A percentile compares a stretch with the other conserved stretches of the same genome.
Conservation (phyloP, 2,888 invertebrate genomes). For the Nysson spinosus region DNA sequence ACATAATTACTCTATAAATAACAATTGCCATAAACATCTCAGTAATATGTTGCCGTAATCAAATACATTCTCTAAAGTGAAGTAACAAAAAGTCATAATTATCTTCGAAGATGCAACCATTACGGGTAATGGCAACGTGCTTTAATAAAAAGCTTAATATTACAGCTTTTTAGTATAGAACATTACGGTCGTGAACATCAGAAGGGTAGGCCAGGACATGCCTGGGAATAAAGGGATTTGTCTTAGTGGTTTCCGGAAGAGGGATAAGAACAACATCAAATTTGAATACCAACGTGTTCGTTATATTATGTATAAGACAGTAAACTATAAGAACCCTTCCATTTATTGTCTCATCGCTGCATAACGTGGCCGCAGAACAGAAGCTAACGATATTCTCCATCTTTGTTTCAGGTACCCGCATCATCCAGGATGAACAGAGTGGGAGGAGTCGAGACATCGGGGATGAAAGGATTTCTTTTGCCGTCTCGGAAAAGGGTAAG, state of each 20-base stretch:
- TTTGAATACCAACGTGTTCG: constrained; percentile 41
- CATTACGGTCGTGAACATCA: constrained; percentile 26
- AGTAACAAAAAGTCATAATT: too few relatives aligned
- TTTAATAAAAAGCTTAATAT: constrained; percentile 25
- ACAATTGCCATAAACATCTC: too few relatives aligned
- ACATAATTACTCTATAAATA: constrained; percentile 46
- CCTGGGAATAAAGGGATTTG: constrained; percentile 44
- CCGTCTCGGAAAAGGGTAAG: constrained; percentile 39
- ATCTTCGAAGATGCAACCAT: too few relatives aligned
- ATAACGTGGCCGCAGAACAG: neutral
- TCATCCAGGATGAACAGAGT: constrained; percentile 36
- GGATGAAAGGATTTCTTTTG: constrained; percentile 49
- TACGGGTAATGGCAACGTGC: too few relatives aligned
- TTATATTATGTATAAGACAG: constrained; percentile 9
- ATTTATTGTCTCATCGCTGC: constrained; percentile 3
- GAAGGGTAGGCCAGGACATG: constrained; percentile 3
- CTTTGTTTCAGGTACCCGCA: constrained; percentile 35
- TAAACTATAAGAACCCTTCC: constrained; percentile 41
- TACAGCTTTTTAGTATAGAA: constrained; percentile 18
- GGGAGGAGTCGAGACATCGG: constrained; percentile 31
- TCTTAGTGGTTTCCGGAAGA: constrained; percentile 21
- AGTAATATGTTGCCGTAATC: too few relatives aligned
- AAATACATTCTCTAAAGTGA: too few relatives aligned
- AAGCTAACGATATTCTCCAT: constrained; percentile 12
- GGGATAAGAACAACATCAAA: constrained; percentile 17